Evolutionary conservation across 1,140 invertebrate species (phyloP).

Genomic region (Drosophila sulfurigaster): DNA sequence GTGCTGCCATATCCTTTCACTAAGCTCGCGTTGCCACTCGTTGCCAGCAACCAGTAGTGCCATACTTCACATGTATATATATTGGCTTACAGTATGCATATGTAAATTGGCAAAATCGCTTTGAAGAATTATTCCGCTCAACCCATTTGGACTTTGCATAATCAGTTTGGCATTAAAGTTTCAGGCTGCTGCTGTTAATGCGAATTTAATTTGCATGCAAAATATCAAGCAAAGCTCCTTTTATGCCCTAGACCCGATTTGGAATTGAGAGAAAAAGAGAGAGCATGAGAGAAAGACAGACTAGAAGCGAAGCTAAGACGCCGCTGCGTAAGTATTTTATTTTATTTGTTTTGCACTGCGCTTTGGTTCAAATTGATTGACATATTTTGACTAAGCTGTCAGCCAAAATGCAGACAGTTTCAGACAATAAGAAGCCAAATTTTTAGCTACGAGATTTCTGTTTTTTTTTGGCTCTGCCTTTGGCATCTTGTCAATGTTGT

Average conservation of each 20-base stretch:
- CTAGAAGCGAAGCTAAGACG: constrained; percentile 20
- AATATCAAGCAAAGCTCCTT: constrained; percentile 49
- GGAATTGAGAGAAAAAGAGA: background rate
- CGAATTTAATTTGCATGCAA: constrained; percentile 73
- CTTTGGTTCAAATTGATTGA: constrained; percentile 64
- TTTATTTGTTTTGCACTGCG: constrained; percentile 51
- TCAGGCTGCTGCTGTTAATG: constrained; percentile 52
- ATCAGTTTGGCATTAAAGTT: constrained; percentile 63
- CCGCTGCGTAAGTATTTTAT: constrained; percentile 31
- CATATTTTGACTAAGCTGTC: constrained; percentile 79
- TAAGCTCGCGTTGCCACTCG: no score
- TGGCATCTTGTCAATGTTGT: constrained; percentile 42
- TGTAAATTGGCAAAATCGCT: constrained; percentile 56
- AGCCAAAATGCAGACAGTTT: constrained; percentile 56
- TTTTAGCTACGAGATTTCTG: constrained; percentile 46
- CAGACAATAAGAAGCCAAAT: constrained; percentile 47
- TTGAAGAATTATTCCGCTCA: constrained; percentile 38
- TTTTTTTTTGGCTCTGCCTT: constrained; percentile 41
- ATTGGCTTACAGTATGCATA: constrained; percentile 40
- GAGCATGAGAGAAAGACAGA: background rate
- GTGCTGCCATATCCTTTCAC: no score
- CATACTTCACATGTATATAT: no score
- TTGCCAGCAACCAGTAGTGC: no score
- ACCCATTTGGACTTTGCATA: constrained; percentile 71
- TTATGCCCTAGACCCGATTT: constrained; percentile 26